Base-by-base conservation (phyloP, 2,113 vertebrate species). In the Sakesphorus luctuosus region DNA sequence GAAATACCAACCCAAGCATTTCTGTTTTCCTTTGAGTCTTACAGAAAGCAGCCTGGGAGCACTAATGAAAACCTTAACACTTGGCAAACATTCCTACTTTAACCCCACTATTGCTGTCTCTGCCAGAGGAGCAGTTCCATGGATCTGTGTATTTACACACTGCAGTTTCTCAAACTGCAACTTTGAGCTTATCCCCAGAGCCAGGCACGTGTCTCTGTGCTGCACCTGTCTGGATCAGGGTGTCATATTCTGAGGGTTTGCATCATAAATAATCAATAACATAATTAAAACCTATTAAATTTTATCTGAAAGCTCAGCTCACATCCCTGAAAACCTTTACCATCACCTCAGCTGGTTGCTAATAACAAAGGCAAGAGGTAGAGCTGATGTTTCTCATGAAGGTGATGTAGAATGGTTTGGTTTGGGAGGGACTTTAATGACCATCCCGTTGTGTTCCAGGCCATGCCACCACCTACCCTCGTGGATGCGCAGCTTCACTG, bases 361-460 rank as follows among this genome's bases (percentile, higher is more conserved):
- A 2, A 19, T 2, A 44, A 19, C 1, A 1, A 6, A 33, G 28
- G 59, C 18, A 26, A 77, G 21, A 36, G 0, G 1, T 0, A 7
- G 10, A 40, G 69, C 61, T 55, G 84, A 5, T 33, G 49, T 35
- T 68, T 33, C 44, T 44, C 15, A 1, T 7, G 4, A 9, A 1
- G 13, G 10, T 58, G 21, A 58, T 29, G 20, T 8, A 15, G n/a
- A 3, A 14, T 0, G 7, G 13, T 58, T 15, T 73, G 61, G 36
- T 38, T 63, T 29, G 38, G 61, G 13, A 65, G 40, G 62, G 62
- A 29, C 18, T 8, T 43, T 43, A 28, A 21, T 56, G 31, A 13
- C 11, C 31, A 4, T 0, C 49, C 21, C 6, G 31, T 18, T 25
- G 26, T 18, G 13, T 38, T 38, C 50, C 59, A 10, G 65, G 38